A percentile compares a stretch with the other conserved stretches of the same genome.
phyloP scores from a whole-genome alignment of 1,140 invertebrate species.

The Pomacea maculata region DNA sequence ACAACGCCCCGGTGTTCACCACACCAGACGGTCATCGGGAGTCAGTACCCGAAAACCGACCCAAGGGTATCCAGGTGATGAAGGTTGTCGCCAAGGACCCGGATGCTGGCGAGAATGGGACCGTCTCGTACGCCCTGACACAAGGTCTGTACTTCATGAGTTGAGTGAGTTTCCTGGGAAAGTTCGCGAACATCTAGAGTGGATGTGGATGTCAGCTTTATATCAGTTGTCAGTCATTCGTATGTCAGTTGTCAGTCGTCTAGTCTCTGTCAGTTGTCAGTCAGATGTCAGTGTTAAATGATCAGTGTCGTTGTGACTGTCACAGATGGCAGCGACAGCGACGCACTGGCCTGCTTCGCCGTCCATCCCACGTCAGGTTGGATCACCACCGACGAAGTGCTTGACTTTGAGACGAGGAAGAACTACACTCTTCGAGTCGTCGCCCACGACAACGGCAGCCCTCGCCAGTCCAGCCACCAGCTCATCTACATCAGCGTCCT shows the following conservation, averaged over 20 bases:
- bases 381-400: conserved; percentile 83
- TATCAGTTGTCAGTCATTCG: no score
- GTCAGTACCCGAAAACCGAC: conserved; percentile 80
- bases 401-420: conserved; percentile 90
- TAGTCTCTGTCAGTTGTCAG: no score
- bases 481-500: conserved; percentile 51
- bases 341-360: conserved; percentile 44
- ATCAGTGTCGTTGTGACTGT: background rate
- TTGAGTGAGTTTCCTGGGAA: no score
- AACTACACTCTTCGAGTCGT: conserved; percentile 78
- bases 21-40: conserved; percentile 33
- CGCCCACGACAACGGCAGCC: conserved; percentile 18
- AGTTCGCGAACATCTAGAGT: no score
- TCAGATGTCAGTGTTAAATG: no score
- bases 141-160: conserved; percentile 26
- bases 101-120: conserved; percentile 70
- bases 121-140: conserved; percentile 49
- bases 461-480: conserved; percentile 71
- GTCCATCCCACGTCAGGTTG: conserved; percentile 71
- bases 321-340: conserved; percentile 40
- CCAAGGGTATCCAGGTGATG: conserved; percentile 85
- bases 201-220: no score
- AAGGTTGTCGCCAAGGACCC: conserved; percentile 96
- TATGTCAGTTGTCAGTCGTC: no score
- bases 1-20: conserved; percentile 85